phyloP scores from a whole-genome alignment of 2,797 vertebrate species.

The Synanceia verrucosa region DNA sequence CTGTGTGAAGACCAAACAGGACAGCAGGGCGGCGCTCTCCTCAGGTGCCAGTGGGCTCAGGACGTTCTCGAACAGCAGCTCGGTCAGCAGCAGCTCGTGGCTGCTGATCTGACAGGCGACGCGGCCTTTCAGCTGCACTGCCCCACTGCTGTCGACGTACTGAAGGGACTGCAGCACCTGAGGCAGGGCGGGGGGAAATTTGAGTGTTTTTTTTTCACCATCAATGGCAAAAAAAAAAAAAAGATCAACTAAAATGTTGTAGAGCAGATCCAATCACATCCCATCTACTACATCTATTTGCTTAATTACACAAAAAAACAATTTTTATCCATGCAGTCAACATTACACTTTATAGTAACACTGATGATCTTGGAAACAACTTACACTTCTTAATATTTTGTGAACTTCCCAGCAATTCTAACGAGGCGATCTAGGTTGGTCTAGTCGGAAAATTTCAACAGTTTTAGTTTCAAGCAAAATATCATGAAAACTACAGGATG shows the following conservation, averaged over 20 bases:
- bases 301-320: not conserved
- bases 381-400: too few species aligned
- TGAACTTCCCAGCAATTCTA: not conserved
- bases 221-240: not conserved
- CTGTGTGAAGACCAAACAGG: slow-evolving; percentile 89
- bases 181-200: not conserved
- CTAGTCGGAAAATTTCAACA: too few species aligned
- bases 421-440: not conserved
- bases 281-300: not conserved
- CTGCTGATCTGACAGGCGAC: slow-evolving; percentile 94
- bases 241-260: not conserved
- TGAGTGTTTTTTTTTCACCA: not conserved
- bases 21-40: slow-evolving; percentile 92
- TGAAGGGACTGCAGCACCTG: slow-evolving; percentile 90
- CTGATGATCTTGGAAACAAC: too few species aligned
- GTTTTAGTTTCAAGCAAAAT: not conserved
- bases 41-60: slow-evolving; percentile 89
- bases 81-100: slow-evolving; percentile 91
- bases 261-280: not conserved
- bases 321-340: not conserved
- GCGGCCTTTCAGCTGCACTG: slow-evolving; percentile 91
- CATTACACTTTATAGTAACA: too few species aligned
- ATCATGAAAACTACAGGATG: not conserved
- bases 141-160: slow-evolving; percentile 86
- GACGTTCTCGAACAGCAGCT: slow-evolving; percentile 92